A percentile compares a stretch with the other conserved stretches of the same genome.
Evolutionary conservation across 2,888 invertebrate species (phyloP).

Genomic region (Cremastinae sp.): DNA sequence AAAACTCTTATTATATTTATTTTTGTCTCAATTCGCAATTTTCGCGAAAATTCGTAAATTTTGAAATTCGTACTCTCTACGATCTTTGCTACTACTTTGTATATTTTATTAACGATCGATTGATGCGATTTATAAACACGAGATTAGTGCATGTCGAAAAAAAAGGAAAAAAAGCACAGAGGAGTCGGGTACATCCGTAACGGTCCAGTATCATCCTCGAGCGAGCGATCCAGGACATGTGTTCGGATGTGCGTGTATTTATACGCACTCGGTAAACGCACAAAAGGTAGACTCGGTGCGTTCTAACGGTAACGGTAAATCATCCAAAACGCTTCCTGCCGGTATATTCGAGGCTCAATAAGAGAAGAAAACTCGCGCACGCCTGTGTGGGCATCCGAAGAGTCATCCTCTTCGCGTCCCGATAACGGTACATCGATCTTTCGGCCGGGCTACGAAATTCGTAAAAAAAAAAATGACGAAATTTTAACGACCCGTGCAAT

Average conservation of each 20-base stretch:
- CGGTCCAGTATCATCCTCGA: constrained; percentile 51
- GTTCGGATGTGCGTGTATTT: constrained; percentile 17
- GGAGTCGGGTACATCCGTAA: constrained; percentile 49
- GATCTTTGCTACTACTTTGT: too few species aligned
- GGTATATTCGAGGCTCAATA: constrained; percentile 42
- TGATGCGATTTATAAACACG: too few species aligned
- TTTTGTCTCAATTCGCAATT: too few species aligned
- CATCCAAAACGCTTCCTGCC: constrained; percentile 69
- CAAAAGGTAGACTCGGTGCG: constrained; percentile 34
- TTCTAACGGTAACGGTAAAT: constrained; percentile 73
- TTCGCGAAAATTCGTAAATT: too few species aligned
- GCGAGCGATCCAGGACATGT: constrained; percentile 14
- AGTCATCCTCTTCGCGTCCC: constrained; percentile 65
- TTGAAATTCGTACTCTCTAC: too few species aligned
- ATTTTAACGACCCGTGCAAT: background rate
- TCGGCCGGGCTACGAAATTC: constrained; percentile 61
- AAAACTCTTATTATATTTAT: too few species aligned
- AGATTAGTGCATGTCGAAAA: too few species aligned
- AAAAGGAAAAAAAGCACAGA: too few species aligned
- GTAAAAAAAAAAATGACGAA: constrained; percentile 5
- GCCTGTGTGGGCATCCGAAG: constrained; percentile 61
- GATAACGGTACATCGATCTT: constrained; percentile 74
- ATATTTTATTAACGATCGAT: too few species aligned
- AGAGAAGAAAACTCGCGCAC: constrained; percentile 45
- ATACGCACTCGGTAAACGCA: constrained; percentile 2